Evolutionary conservation across 2,113 vertebrate species (phyloP), one percentile per base, ranked within the genome.

Genomic region (Anoura caudifer): DNA sequence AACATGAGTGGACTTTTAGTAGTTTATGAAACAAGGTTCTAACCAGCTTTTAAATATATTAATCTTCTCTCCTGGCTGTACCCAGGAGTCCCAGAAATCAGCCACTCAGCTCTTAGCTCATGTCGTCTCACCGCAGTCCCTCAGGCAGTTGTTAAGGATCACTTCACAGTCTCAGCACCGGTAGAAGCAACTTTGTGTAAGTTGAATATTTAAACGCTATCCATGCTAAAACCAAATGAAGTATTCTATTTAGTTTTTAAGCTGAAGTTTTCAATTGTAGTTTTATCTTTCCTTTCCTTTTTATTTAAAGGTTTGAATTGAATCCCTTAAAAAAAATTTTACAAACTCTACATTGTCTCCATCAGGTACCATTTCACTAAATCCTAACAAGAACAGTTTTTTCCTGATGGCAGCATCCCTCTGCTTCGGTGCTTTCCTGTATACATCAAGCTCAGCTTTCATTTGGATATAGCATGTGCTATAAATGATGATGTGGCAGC

Each of bases 21-120:
- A 77, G 33, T 89, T 92, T 87, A 77, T 91, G 82, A 94, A 89
- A 88, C 19, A 77, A 83, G 59, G 54, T 52, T 90, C 86, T 81
- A 90, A 90, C 33, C 41, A 87, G 70, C 9, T 80, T 83, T 90
- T 89, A 93, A 82, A 96, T 88, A 47, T 85, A 95, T 92, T 90
- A 3, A n/a, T 94, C 54, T 87, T 94, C 36, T 70, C 67, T 87
- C 59, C 47, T 63, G 45, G 22, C 65, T 52, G 12, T 79, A 43
- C 50, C 22, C 41, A 85, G n/a, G 31, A 92, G 54, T 87, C 47
- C 81, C 47, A 94, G 83, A 81, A 93, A 82, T 47, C 15, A 67
- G 5, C 4, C 87, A 52, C 31, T 95, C 80, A 80, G 26, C 41
- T 56, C 11, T 69, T 54, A 90, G 54, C 92, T 92, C 56, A 93